Base-by-base conservation (phyloP, 2,113 vertebrate genomes). In the Nothocercus julius region DNA sequence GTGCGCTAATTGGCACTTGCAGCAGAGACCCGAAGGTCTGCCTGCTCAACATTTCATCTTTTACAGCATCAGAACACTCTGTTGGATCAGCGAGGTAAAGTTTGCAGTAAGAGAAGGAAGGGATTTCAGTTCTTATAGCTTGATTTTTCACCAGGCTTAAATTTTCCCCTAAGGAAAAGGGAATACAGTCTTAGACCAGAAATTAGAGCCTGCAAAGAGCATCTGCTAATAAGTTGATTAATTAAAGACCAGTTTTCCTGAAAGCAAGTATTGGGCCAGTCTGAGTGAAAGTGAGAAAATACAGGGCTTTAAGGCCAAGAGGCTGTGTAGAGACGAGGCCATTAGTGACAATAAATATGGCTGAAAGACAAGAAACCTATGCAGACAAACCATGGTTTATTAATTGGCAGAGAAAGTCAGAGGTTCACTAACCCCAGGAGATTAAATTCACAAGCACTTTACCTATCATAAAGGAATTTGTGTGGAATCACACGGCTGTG, bases 151-250 rank as follows among this genome's bases (percentile, higher is more conserved):
- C 8, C 17, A 70, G 18, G 3, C 7, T 59, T 56, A 51, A 70
- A 83, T 85, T 91, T 11, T 67, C 28, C 94, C 59, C 5, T 11
- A 47, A 63, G 54, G 45, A 90, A 91, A 83, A 56, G 13, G 14
- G 24, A 49, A 70, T 27, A 51, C 53, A 47, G 42, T 92, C 53
- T 74, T 78, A 72, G 82, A 61, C 25, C 51, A 85, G 62, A 95
- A 91, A 90, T 81, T 88, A 82, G 61, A 90, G 69, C 81, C 74
- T 87, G 66, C 16, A 91, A 81, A 84, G 56, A 93, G 74, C 24
- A 81, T 81, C 79, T 95, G 64, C 56, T 78, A n/a, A 32, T 32
- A 84, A 81, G 9, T 14, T 75, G 32, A 59, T 85, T 95, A 93
- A 93, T 91, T 91, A 85, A 93, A 87, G 45, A 82, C n/a, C 89